phyloP scores from a whole-genome alignment of 2,888 invertebrate species.

The Melinaea marsaeus region DNA sequence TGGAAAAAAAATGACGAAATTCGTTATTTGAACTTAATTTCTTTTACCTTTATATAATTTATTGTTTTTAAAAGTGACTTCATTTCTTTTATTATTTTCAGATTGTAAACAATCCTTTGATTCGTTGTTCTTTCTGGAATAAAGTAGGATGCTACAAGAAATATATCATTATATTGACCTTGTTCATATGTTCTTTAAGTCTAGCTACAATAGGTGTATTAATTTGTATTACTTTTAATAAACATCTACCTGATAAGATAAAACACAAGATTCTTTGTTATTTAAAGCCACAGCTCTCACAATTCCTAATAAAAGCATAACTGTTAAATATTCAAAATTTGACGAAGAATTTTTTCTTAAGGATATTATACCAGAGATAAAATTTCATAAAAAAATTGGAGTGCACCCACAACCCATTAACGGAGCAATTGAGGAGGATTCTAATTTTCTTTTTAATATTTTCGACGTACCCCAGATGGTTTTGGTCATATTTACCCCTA shows the following conservation, averaged over 20 bases:
- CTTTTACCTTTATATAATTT: no score
- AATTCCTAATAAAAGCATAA: slow-evolving; percentile 37
- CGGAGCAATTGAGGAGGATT: slow-evolving; percentile 39
- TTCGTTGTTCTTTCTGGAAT: slow-evolving; percentile 52
- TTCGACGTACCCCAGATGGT: slow-evolving; percentile 42
- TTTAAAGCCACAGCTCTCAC: slow-evolving; percentile 27
- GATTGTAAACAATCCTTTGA: slow-evolving; percentile 48
- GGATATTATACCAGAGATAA: slow-evolving; percentile 57
- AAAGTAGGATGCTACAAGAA: slow-evolving; percentile 48
- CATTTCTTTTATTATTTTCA: slow-evolving; percentile 38
- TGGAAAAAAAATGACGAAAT: no score
- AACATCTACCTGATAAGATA: slow-evolving; percentile 40
- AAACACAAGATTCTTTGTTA: slow-evolving; percentile 42
- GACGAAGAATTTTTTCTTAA: slow-evolving; percentile 62
- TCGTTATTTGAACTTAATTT: no score
- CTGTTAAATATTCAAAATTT: slow-evolving; percentile 50
- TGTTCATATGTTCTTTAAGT: slow-evolving; percentile 39
- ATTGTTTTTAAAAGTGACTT: no score
- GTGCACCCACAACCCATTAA: slow-evolving; percentile 42
- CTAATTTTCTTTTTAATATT: slow-evolving; percentile 40
- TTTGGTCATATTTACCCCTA: slow-evolving; percentile 63
- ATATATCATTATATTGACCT: slow-evolving; percentile 44
- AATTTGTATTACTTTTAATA: slow-evolving; percentile 45
- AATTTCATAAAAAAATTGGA: slow-evolving; percentile 46
- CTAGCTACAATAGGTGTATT: slow-evolving; percentile 42